Conservation (phyloP, 2,888 invertebrate genomes). For the Tipula vernalis region DNA sequence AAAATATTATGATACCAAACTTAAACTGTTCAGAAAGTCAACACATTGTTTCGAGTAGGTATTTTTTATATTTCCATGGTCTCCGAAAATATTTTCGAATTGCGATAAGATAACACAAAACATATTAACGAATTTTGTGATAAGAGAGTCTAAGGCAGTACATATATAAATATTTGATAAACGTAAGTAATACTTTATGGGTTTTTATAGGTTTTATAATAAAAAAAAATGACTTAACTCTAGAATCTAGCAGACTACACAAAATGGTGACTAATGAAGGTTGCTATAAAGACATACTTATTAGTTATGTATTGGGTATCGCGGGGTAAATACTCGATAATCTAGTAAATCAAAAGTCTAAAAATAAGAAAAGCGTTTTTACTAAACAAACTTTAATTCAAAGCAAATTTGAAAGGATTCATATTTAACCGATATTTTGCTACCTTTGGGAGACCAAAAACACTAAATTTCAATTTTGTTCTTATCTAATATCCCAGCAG, state of each 20-base stretch:
- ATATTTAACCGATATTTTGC: no score
- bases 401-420: no score
- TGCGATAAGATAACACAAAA: not conserved
- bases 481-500: no score
- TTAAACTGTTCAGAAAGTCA: not conserved
- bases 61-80: not conserved
- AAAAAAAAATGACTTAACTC: not conserved
- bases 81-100: not conserved
- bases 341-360: no score
- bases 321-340: no score
- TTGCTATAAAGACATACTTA: not conserved
- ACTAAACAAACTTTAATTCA: no score
- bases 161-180: not conserved
- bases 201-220: not conserved
- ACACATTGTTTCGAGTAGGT: not conserved
- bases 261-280: not conserved
- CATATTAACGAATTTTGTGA: not conserved
- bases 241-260: not conserved
- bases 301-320: no score
- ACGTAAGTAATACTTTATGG: not conserved
- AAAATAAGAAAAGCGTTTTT: no score
- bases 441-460: no score
- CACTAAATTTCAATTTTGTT: no score
- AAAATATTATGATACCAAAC: not conserved
- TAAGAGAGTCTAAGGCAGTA: not conserved